phyloP scores from a whole-genome alignment of 2,113 vertebrate species.

The Azemiops feae region DNA sequence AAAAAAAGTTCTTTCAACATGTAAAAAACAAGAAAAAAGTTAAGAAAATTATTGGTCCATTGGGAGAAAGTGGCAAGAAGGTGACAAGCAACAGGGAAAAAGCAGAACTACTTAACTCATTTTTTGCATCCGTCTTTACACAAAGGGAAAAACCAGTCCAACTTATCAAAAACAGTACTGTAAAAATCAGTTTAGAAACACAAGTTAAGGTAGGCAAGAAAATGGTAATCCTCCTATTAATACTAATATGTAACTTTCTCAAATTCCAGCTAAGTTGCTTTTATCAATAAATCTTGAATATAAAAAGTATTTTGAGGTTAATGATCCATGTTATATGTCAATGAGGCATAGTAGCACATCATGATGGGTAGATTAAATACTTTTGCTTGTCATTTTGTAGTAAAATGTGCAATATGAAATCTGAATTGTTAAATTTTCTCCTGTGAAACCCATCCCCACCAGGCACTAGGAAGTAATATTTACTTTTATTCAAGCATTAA shows the following conservation, averaged over 20 bases:
- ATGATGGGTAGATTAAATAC: constrained; percentile 23
- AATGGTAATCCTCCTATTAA: not conserved
- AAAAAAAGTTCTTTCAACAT: too few species aligned
- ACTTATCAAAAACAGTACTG: too few species aligned
- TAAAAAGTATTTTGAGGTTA: constrained; percentile 31
- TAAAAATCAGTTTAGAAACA: too few species aligned
- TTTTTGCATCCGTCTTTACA: too few species aligned
- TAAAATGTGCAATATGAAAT: constrained; percentile 12
- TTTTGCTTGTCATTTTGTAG: constrained; percentile 27
- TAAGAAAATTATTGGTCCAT: too few species aligned
- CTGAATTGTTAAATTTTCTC: constrained; percentile 26
- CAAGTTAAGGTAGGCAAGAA: too few species aligned
- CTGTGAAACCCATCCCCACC: constrained; percentile 3
- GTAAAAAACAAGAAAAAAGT: too few species aligned
- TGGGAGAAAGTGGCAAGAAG: too few species aligned
- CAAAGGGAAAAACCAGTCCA: too few species aligned
- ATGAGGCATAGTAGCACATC: constrained; percentile 13
- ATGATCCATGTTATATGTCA: not conserved
- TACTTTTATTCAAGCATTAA: constrained; percentile 36
- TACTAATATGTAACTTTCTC: not conserved
- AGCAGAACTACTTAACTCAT: too few species aligned
- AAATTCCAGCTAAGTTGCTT: not conserved
- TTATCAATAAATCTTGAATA: constrained; percentile 23
- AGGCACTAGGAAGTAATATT: constrained; percentile 20
- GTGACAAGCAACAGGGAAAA: too few species aligned